These are phyloP conservation scores for Galerucella nymphaeae DNA, from an alignment of 2,888 invertebrate species.

Conservation along the genomic window DNA sequence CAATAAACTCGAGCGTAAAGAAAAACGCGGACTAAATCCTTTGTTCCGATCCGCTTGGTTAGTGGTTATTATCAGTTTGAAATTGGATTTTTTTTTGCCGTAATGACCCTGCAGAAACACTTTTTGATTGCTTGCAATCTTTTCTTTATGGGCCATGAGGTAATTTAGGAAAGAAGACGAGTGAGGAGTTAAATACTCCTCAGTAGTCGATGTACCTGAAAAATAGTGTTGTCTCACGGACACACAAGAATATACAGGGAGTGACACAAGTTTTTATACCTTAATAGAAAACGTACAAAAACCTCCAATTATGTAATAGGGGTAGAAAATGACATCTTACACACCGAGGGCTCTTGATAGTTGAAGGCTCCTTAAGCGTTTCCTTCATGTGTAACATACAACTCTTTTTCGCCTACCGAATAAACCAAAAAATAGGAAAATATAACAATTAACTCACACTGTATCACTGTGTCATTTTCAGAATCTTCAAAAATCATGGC, in stretches of 20 bases:
- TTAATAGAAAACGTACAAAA: too few relatives aligned
- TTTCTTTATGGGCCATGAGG: conserved; percentile 15
- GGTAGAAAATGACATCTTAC: too few relatives aligned
- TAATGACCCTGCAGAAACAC: conserved; percentile 26
- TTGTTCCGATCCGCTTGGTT: conserved; percentile 27
- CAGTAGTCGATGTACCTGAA: not conserved
- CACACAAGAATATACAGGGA: not conserved
- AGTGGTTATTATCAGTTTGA: conserved; percentile 28
- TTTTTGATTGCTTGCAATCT: conserved; percentile 27
- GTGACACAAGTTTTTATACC: not conserved
- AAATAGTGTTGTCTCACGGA: not conserved
- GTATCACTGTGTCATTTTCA: too few relatives aligned
- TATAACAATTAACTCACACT: too few relatives aligned
- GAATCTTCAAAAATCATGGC: too few relatives aligned
- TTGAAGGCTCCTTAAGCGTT: too few relatives aligned
- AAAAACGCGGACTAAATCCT: conserved; percentile 14
- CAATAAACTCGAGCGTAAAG: conserved; percentile 11
- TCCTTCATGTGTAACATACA: too few relatives aligned
- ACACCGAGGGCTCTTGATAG: too few relatives aligned
- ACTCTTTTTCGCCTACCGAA: too few relatives aligned
- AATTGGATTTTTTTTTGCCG: conserved; percentile 26
- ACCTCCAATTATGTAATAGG: too few relatives aligned
- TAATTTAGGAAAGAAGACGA: not conserved
- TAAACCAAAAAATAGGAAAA: too few relatives aligned
- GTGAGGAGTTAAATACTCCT: not conserved